Conservation (phyloP, 2,113 vertebrate species). For the Malaclemys terrapin region DNA sequence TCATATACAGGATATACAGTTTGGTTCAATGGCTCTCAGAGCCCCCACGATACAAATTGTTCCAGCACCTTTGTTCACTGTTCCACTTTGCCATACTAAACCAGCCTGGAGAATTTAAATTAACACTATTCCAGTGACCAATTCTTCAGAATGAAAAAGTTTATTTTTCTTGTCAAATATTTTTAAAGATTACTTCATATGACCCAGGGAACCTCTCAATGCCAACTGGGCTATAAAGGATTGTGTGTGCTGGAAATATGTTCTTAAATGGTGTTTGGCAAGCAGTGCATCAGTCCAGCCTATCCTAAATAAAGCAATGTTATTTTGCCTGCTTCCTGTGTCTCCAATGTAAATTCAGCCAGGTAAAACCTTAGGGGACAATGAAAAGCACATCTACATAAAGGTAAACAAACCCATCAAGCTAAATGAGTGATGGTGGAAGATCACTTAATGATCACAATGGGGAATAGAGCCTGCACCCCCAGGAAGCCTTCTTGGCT, state of each 20-base stretch:
- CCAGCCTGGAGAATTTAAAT: slow-evolving; percentile 4
- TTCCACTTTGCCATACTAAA: slow-evolving; percentile 17
- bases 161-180: slow-evolving; percentile 23
- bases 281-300: not conserved
- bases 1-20: no score
- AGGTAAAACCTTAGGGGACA: not conserved
- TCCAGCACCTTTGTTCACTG: not conserved
- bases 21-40: no score
- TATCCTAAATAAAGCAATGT: not conserved
- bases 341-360: not conserved
- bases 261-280: not conserved
- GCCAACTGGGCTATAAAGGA: not conserved
- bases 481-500: no score
- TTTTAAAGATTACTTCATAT: not conserved
- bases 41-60: no score
- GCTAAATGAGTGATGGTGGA: no score
- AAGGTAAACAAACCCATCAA: no score
- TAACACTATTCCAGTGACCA: not conserved
- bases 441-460: no score
- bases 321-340: not conserved
- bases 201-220: no score
- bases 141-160: not conserved
- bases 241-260: not conserved
- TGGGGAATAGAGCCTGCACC: no score
- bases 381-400: no score